Percentiles rank a stretch among this genome's conserved stretches.
Conservation (phyloP, 2,888 invertebrate species). For the Octodonta nipae region DNA sequence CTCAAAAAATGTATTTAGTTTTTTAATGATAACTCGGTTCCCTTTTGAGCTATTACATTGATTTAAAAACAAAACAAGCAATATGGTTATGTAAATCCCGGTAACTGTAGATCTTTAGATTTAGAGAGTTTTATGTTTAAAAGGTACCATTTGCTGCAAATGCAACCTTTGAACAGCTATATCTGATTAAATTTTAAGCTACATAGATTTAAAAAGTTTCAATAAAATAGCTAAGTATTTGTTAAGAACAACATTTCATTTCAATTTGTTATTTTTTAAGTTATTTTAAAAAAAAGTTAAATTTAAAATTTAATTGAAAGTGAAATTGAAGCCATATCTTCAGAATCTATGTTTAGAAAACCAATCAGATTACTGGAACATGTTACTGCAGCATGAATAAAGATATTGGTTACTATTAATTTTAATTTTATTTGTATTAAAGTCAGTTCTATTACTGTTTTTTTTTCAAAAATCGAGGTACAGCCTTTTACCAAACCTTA, state of each 20-base stretch:
- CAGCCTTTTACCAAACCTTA: too few species aligned
- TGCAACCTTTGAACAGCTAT: slow-evolving; percentile 1
- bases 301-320: too few species aligned
- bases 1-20: slow-evolving; percentile 1
- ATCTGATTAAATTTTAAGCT: background rate
- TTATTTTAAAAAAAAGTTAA: background rate
- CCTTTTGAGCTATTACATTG: slow-evolving; percentile 1
- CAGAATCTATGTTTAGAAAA: too few species aligned
- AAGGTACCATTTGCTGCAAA: background rate
- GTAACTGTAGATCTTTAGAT: background rate
- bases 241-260: background rate
- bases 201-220: background rate
- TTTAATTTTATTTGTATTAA: too few species aligned
- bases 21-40: slow-evolving; percentile 1
- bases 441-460: too few species aligned
- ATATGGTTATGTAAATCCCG: background rate
- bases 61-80: too few species aligned
- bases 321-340: too few species aligned
- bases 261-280: background rate
- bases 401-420: too few species aligned
- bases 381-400: too few species aligned
- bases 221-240: background rate
- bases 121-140: background rate
- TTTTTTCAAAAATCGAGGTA: too few species aligned
- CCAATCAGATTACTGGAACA: too few species aligned